These are phyloP conservation scores for Cantharis lateralis DNA, from an alignment of 2,888 invertebrate genomes.

Conservation along the genomic window DNA sequence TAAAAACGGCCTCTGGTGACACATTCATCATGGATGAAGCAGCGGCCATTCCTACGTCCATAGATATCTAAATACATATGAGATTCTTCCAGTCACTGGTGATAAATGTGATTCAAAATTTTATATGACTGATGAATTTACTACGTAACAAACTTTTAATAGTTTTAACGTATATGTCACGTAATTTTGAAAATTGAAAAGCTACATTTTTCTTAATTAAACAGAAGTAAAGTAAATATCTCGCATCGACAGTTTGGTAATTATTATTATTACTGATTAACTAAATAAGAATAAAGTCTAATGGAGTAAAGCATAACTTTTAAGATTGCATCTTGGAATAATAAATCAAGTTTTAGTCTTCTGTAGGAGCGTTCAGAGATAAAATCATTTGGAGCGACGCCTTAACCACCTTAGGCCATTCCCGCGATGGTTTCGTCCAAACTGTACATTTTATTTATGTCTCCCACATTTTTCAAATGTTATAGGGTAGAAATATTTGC, in stretches of 20 bases:
- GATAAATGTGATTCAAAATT: constrained; percentile 20
- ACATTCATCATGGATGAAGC: constrained; percentile 45
- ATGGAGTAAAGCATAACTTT: constrained; percentile 50
- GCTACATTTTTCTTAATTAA: background rate
- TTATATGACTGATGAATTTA: constrained; percentile 5
- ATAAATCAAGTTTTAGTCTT: constrained; percentile 55
- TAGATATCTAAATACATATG: constrained; percentile 24
- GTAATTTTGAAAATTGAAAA: background rate
- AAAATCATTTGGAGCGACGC: constrained; percentile 50
- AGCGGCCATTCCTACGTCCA: constrained; percentile 23
- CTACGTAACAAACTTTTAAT: background rate
- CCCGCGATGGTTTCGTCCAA: constrained; percentile 51
- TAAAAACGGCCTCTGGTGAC: constrained; percentile 46
- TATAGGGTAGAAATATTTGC: constrained; percentile 45
- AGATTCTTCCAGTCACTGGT: constrained; percentile 27
- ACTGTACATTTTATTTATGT: constrained; percentile 53
- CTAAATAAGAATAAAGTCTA: constrained; percentile 41
- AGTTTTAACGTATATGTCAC: background rate
- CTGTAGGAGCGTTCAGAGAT: constrained; percentile 51
- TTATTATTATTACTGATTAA: constrained; percentile 41
- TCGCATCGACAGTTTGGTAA: background rate
- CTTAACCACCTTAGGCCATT: constrained; percentile 53
- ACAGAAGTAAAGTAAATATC: background rate
- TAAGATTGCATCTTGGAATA: constrained; percentile 52
- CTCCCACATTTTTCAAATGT: constrained; percentile 48